A percentile compares a stretch with the other conserved stretches of the same genome.
Evolutionary conservation across 2,113 vertebrate species (phyloP).

Genomic region (Benitochromis conjunctus): DNA sequence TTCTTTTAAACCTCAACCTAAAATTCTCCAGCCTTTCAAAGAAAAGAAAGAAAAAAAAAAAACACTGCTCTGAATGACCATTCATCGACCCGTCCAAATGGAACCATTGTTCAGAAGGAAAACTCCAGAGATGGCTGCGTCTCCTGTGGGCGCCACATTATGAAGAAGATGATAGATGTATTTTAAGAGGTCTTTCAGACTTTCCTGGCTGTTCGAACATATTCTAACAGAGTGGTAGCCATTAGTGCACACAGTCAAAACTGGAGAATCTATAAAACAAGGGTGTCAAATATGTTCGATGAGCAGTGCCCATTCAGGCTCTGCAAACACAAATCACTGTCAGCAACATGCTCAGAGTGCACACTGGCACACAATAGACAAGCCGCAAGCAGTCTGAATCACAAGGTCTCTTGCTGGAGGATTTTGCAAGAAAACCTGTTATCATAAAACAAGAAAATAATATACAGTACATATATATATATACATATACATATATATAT

Average conservation of each 20-base stretch:
- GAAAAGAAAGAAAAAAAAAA: not conserved
- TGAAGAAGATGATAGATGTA: slow-evolving; percentile 25
- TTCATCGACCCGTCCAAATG: slow-evolving; percentile 47
- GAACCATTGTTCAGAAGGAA: slow-evolving; percentile 23
- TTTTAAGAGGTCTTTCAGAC: slow-evolving; percentile 29
- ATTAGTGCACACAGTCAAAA: slow-evolving; percentile 33
- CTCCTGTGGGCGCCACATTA: slow-evolving; percentile 6
- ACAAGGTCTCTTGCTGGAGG: not conserved
- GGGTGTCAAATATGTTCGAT: not conserved
- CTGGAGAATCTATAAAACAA: slow-evolving; percentile 46
- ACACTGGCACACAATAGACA: not conserved
- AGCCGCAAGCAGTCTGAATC: not conserved
- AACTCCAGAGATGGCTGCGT: not conserved
- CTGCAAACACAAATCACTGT: not conserved
- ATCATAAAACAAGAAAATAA: not conserved
- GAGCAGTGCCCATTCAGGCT: not conserved
- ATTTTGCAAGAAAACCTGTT: not conserved
- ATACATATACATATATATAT: too few relatives aligned
- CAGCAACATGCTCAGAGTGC: not conserved
- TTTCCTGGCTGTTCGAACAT: slow-evolving; percentile 18
- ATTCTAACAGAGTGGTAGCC: slow-evolving; percentile 13
- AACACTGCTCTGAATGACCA: not conserved
- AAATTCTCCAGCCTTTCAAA: not conserved
- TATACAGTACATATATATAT: too few relatives aligned
- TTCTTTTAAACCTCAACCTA: not conserved